Evolutionary conservation across 2,888 invertebrate genomes (phyloP).

Genomic region (Conomelus anceps): DNA sequence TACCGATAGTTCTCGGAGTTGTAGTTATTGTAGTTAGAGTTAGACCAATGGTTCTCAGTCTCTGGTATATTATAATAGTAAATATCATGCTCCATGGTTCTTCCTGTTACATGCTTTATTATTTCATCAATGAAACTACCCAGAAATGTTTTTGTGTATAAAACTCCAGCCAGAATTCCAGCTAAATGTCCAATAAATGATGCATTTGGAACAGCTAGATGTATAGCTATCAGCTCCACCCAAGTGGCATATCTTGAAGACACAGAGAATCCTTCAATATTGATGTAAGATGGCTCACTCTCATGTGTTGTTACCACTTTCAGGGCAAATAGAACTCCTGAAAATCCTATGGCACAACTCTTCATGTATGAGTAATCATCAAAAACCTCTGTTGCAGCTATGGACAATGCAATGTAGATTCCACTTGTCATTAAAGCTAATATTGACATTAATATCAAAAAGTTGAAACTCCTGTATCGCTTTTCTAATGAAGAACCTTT

Average conservation of each 20-base stretch:
- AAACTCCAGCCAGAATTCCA: conserved; percentile 54
- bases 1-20: too few relatives aligned
- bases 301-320: conserved; percentile 49
- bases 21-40: not conserved
- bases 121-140: conserved; percentile 41
- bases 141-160: conserved; percentile 47
- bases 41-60: not conserved
- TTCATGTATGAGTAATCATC: conserved; percentile 45
- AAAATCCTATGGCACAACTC: conserved; percentile 58
- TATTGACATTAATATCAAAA: conserved; percentile 47
- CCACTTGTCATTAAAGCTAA: conserved; percentile 47
- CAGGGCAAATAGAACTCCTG: conserved; percentile 57
- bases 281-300: conserved; percentile 38
- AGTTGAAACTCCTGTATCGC: conserved; percentile 48
- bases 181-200: conserved; percentile 58
- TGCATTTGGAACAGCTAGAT: conserved; percentile 53
- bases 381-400: conserved; percentile 42
- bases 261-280: conserved; percentile 43
- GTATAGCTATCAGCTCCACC: conserved; percentile 54
- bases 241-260: conserved; percentile 52
- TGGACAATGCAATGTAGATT: conserved; percentile 46
- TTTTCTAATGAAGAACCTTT: conserved; percentile 52
- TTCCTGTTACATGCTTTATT: conserved; percentile 37
- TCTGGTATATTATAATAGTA: not conserved
- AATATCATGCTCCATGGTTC: conserved; percentile 2